Percentiles rank a stretch among this genome's conserved stretches.
Evolutionary conservation across 2,113 vertebrate species (phyloP).

Genomic region (Paralichthys olivaceus): DNA sequence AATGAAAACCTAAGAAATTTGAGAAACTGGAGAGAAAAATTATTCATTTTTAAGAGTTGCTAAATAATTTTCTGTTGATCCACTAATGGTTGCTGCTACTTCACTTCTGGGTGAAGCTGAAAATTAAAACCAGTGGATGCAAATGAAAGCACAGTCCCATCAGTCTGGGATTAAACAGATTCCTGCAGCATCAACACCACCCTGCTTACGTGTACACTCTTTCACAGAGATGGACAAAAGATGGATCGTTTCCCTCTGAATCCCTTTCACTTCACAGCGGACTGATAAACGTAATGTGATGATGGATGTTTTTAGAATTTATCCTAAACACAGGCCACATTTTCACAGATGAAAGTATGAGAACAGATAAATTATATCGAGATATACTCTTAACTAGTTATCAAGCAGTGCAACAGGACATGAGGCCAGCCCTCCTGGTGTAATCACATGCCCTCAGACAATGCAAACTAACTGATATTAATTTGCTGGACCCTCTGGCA

Average conservation of each 20-base stretch:
- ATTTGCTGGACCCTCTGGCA: not conserved
- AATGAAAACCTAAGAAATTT: not conserved
- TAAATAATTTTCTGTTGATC: too few relatives aligned
- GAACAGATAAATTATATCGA: conserved; percentile 10
- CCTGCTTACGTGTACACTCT: not conserved
- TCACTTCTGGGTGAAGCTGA: not conserved
- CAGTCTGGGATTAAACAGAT: not conserved
- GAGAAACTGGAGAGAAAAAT: too few relatives aligned
- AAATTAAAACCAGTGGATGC: not conserved
- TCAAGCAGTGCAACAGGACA: not conserved
- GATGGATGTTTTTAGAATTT: conserved; percentile 9
- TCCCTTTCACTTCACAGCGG: not conserved
- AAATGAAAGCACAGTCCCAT: not conserved
- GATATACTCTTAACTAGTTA: conserved; percentile 19
- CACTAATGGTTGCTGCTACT: not conserved
- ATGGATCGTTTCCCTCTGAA: not conserved
- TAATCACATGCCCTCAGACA: not conserved
- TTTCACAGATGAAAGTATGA: not conserved
- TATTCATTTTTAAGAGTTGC: too few relatives aligned
- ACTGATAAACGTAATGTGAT: not conserved
- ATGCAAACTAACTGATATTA: not conserved
- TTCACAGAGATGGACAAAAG: not conserved
- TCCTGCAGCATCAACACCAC: not conserved
- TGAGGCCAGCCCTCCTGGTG: not conserved
- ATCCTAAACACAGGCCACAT: not conserved